Evolutionary conservation across 2,113 vertebrate species (phyloP).

Genomic region (Alligator sinensis): DNA sequence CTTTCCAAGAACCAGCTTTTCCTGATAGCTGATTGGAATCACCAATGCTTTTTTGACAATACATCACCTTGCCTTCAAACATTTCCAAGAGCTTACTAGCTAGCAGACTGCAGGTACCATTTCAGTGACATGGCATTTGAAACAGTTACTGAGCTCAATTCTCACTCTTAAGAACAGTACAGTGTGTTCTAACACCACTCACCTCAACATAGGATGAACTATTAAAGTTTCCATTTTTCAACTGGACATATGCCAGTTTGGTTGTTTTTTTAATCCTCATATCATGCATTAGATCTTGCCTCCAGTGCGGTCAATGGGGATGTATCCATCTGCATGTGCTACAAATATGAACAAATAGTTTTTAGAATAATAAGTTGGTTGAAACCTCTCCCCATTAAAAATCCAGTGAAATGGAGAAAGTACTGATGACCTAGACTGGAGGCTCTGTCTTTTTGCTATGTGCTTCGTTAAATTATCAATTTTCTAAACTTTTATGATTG

Average conservation of each 20-base stretch:
- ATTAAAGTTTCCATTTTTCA: not conserved
- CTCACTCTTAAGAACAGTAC: not conserved
- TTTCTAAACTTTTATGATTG: not conserved
- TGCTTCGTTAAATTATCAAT: slow-evolving; percentile 22
- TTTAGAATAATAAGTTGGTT: slow-evolving; percentile 6
- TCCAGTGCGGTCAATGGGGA: not conserved
- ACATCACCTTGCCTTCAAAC: not conserved
- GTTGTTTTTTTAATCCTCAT: not conserved
- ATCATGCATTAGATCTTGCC: not conserved
- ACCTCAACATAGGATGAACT: not conserved
- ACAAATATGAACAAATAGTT: not conserved
- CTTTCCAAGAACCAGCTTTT: not conserved
- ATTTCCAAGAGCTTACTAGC: not conserved
- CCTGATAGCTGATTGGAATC: not conserved
- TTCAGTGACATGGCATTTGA: not conserved
- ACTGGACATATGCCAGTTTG: not conserved
- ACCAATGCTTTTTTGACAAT: too few relatives aligned
- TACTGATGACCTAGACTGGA: not conserved
- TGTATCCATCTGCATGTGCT: not conserved
- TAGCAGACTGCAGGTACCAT: rapidly evolving
- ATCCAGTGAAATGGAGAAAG: not conserved
- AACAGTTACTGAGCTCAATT: not conserved
- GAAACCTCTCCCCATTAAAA: slow-evolving; percentile 15
- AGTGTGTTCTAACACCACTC: not conserved
- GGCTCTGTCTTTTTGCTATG: not conserved